phyloP scores from a whole-genome alignment of 2,797 vertebrate genomes.

The Alexandromys oeconomus region DNA sequence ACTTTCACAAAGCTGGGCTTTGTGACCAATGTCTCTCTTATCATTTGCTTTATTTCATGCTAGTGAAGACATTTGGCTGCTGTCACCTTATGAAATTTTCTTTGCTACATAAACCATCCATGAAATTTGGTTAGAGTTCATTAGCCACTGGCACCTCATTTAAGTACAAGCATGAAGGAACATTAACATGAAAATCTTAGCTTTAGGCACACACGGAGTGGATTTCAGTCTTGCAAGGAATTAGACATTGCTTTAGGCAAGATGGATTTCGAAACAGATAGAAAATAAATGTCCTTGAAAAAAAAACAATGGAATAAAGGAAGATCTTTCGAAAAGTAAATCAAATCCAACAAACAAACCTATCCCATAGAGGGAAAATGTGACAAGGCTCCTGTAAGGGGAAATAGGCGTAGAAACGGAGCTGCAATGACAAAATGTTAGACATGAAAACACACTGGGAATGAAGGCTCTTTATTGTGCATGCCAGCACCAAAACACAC shows the following conservation, averaged over 20 bases:
- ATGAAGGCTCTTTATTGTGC: background rate
- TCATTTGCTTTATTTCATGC: background rate
- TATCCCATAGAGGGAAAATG: background rate
- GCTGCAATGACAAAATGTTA: slow-evolving; percentile 8
- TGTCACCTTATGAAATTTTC: background rate
- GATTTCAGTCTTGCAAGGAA: slow-evolving; percentile 61
- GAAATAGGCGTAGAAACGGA: background rate
- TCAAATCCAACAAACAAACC: no score
- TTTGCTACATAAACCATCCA: background rate
- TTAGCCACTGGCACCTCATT: slow-evolving; percentile 24
- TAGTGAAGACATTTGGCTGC: background rate
- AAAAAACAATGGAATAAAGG: background rate
- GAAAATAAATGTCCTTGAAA: slow-evolving; percentile 58
- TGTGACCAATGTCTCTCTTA: background rate
- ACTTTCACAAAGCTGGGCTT: background rate
- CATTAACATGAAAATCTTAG: slow-evolving; percentile 53
- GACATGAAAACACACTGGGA: background rate
- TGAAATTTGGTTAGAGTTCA: slow-evolving; percentile 46
- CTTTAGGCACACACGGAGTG: background rate
- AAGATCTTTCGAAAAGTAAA: background rate
- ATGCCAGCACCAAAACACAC: background rate
- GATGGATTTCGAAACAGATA: background rate
- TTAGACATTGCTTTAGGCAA: slow-evolving; percentile 69
- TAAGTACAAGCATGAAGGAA: background rate
- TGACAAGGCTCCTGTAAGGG: background rate